These are phyloP conservation scores for Cloeon dipterum DNA, from an alignment of 2,888 invertebrate genomes.

Conservation along the genomic window DNA sequence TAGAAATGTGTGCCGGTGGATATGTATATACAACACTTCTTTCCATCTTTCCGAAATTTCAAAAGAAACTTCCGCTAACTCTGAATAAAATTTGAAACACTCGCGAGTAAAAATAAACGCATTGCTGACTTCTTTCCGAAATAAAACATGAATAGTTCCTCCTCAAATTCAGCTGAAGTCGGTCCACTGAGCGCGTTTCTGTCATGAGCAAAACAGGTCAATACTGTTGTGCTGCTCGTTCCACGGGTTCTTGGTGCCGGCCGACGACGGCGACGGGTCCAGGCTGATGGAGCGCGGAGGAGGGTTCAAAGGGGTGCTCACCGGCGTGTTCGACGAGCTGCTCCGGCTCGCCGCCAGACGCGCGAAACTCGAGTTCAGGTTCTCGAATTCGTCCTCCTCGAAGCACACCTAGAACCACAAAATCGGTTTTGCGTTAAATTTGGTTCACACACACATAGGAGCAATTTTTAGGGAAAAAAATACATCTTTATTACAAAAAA, in stretches of 20 bases:
- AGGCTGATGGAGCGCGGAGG: not conserved
- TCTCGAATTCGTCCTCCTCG: constrained; percentile 1
- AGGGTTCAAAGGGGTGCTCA: not conserved
- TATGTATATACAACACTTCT: no score
- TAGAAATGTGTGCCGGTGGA: no score
- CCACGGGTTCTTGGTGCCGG: constrained; percentile 1
- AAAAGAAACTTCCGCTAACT: no score
- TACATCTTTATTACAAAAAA: not conserved
- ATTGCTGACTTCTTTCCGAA: no score
- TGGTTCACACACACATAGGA: no score
- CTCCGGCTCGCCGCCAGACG: constrained; percentile 1
- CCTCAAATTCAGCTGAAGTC: no score
- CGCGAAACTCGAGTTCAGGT: constrained; percentile 1
- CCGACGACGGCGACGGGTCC: not conserved
- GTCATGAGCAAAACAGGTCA: not conserved
- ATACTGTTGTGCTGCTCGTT: not conserved
- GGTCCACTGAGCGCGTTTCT: no score
- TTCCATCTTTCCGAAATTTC: no score
- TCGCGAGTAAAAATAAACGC: no score
- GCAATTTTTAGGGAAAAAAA: not conserved
- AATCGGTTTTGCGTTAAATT: no score
- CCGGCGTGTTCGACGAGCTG: not conserved
- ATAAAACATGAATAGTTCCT: no score
- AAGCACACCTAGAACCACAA: not conserved
- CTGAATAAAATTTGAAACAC: no score